Percentiles rank a stretch among this genome's conserved stretches.
Evolutionary conservation across 1,140 invertebrate genomes (phyloP).

Genomic region (Penaeus japonicus): DNA sequence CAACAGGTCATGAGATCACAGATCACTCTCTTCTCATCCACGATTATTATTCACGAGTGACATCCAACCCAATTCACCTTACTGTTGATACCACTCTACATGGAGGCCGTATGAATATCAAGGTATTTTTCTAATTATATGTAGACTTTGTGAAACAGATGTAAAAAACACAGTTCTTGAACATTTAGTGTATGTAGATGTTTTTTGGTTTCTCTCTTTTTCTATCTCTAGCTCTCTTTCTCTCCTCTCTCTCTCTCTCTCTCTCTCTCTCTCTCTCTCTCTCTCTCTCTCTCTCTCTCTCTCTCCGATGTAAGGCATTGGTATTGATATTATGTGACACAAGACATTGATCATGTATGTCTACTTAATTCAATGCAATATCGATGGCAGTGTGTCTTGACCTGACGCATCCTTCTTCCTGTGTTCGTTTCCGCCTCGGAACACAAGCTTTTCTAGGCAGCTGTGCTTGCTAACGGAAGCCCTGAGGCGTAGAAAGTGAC

Average conservation of each 20-base stretch:
- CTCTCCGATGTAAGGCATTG: background rate
- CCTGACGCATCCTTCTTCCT: too few species aligned
- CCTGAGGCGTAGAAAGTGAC: too few species aligned
- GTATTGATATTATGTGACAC: too few species aligned
- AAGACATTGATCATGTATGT: too few species aligned
- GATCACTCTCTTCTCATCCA: slow-evolving; percentile 97
- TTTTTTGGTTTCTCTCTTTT: background rate
- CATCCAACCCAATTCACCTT: slow-evolving; percentile 91
- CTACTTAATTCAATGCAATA: too few species aligned
- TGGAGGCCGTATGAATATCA: slow-evolving; percentile 75
- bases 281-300: background rate
- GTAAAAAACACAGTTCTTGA: background rate
- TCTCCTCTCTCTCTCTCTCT: background rate
- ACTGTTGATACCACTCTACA: slow-evolving; percentile 90
- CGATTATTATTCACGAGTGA: slow-evolving; percentile 94
- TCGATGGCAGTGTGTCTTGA: too few species aligned
- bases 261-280: background rate
- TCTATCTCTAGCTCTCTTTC: too few species aligned
- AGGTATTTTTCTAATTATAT: too few species aligned
- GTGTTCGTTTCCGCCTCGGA: too few species aligned
- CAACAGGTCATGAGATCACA: slow-evolving; percentile 94
- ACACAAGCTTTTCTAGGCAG: too few species aligned
- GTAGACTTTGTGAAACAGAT: too few species aligned
- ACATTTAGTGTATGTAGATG: background rate
- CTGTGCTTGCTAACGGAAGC: too few species aligned